phyloP scores from a whole-genome alignment of 2,113 vertebrate species.

The Cyanoramphus novaezelandiae region DNA sequence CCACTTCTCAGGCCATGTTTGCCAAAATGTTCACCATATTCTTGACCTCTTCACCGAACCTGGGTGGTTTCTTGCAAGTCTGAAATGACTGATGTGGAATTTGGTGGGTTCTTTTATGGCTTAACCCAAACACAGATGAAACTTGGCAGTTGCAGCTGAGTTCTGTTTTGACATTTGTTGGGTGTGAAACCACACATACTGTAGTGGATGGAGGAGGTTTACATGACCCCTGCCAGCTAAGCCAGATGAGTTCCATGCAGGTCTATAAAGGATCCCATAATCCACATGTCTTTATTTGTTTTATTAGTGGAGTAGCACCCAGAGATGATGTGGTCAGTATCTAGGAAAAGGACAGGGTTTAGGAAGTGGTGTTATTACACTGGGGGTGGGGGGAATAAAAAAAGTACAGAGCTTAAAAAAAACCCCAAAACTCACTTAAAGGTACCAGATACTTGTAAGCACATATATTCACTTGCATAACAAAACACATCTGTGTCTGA shows the following conservation, averaged over 20 bases:
- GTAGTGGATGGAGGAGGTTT: conserved; percentile 25
- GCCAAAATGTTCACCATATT: conserved; percentile 21
- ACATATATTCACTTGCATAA: neutral
- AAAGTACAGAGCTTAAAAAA: neutral
- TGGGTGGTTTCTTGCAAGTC: conserved; percentile 42
- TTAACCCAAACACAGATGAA: conserved; percentile 27
- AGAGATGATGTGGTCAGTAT: conserved; percentile 15
- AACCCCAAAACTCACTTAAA: neutral
- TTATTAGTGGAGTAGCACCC: conserved; percentile 14
- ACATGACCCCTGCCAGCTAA: conserved; percentile 12
- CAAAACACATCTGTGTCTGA: neutral
- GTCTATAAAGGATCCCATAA: conserved; percentile 17
- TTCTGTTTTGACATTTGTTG: conserved; percentile 55
- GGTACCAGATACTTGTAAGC: neutral
- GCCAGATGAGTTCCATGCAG: neutral
- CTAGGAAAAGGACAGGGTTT: neutral
- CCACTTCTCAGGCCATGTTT: neutral
- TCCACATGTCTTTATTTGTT: neutral
- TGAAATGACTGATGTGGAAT: conserved; percentile 31
- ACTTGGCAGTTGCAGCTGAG: conserved; percentile 28
- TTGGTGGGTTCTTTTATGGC: conserved; percentile 48
- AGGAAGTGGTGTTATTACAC: neutral
- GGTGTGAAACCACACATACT: conserved; percentile 56
- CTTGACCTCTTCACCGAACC: neutral
- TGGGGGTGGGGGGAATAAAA: neutral